Base-by-base conservation (phyloP, 2,888 invertebrate genomes). In the Acholoe squamosa region DNA sequence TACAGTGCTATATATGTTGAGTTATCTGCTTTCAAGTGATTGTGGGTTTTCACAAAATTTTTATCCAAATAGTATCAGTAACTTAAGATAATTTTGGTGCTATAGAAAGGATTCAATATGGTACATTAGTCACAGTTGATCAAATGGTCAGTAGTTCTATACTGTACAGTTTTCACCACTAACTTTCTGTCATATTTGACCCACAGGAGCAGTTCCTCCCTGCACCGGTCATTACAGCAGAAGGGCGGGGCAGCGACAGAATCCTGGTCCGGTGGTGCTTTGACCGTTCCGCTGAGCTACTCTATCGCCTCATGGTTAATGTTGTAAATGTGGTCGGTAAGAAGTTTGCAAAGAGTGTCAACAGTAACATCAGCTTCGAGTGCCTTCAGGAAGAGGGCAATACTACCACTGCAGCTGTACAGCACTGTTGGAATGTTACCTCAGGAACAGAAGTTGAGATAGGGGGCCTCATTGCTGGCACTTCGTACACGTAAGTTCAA, bases 291-390 rank as follows among this genome's bases (percentile, higher is more conserved):
- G 93, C 93, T 7, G 94, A 94, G 90, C 93, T 94, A 0, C 92
- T 94, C 84, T 95, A 95, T 91, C 92, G 93, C 33, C 93, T 95
- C 31, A 92, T 94, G 33, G 93, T 94, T 33, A 95, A 92, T 92
- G 94, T 94, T 10, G 95, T 95, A 61, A 95, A 95, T 89, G 94
- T 96, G 25, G 94, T 95, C 14, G 96, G 96, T 5, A 92, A 92
- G 56, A 92, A 93, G 71, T 96, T 96, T 91, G 90, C 93, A 67
- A 92, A 93, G 33, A 92, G 93, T 0, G 93, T 95, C 71, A 94
- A 94, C 93, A 95, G 95, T 92, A 94, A 95, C 91, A 94, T 95
- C 91, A 96, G 96, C 92, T 95, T 94, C 93, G 95, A 95, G 91
- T 95, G 95, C 92, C 94, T 95, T 91, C 92, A 95, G 77, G 94